Percentiles rank a stretch among this genome's conserved stretches.
Evolutionary conservation across 1,140 invertebrate genomes (phyloP).

Genomic region (Orius insidiosus): DNA sequence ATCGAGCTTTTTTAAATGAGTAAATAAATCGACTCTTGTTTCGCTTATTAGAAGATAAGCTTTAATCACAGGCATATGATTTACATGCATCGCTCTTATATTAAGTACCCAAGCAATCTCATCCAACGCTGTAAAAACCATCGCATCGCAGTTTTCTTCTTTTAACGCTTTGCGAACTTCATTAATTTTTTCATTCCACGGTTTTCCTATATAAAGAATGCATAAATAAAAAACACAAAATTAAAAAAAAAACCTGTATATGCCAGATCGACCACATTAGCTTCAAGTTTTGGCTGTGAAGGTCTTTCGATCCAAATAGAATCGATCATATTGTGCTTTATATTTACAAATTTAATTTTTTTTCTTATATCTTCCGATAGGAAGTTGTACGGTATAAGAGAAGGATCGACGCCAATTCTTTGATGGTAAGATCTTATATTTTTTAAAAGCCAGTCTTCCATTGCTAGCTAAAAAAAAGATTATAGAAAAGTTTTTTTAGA

Average conservation of each 20-base stretch:
- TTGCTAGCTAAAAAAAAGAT: background rate
- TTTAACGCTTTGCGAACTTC: constrained; percentile 47
- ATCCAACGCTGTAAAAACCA: constrained; percentile 75
- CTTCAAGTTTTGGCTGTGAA: background rate
- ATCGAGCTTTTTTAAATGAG: constrained; percentile 37
- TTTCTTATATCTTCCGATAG: too few relatives aligned
- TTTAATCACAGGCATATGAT: constrained; percentile 68
- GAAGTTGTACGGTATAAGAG: too few relatives aligned
- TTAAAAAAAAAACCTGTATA: background rate
- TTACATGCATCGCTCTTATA: constrained; percentile 79
- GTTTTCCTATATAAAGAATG: constrained; percentile 38
- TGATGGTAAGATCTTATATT: too few relatives aligned
- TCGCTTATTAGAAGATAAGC: constrained; percentile 57
- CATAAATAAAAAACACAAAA: background rate
- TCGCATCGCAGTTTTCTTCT: constrained; percentile 45
- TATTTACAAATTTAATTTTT: background rate
- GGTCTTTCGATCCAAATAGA: background rate
- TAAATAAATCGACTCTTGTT: constrained; percentile 41
- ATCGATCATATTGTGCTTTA: background rate
- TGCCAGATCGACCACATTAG: too few relatives aligned
- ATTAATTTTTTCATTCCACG: constrained; percentile 55
- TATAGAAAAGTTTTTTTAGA: background rate
- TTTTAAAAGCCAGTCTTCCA: too few relatives aligned
- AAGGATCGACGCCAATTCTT: too few relatives aligned
- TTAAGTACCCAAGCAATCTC: constrained; percentile 92